Evolutionary conservation across 2,888 invertebrate species (phyloP).

Genomic region (Lobophora halterata): DNA sequence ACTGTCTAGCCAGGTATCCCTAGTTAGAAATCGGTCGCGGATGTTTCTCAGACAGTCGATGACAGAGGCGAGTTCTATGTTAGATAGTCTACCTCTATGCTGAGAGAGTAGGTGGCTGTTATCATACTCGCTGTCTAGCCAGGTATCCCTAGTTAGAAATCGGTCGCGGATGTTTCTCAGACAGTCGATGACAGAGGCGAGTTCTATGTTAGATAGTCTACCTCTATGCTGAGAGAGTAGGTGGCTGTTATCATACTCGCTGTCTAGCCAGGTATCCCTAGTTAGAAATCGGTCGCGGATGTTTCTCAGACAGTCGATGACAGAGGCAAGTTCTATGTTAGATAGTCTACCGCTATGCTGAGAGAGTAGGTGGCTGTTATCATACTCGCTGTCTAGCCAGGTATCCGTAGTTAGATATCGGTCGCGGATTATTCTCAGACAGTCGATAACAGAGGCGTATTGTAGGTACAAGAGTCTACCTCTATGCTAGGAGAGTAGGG

Average conservation of each 20-base stretch:
- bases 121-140: constrained; percentile 79
- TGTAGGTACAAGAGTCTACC: constrained; percentile 79
- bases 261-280: constrained; percentile 83
- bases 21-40: constrained; percentile 80
- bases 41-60: constrained; percentile 81
- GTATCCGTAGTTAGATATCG: constrained; percentile 82
- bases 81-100: constrained; percentile 81
- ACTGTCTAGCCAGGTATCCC: constrained; percentile 83
- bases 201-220: constrained; percentile 69
- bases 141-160: constrained; percentile 83
- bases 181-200: constrained; percentile 73
- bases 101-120: constrained; percentile 75
- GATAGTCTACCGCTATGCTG: constrained; percentile 82
- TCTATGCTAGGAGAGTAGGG: constrained; percentile 80
- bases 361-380: constrained; percentile 70
- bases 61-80: constrained; percentile 55
- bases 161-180: constrained; percentile 72
- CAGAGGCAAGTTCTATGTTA: constrained; percentile 56
- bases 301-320: constrained; percentile 78
- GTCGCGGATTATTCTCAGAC: constrained; percentile 75
- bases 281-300: constrained; percentile 80
- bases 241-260: constrained; percentile 76
- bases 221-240: constrained; percentile 80
- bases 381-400: constrained; percentile 81
- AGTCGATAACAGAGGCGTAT: constrained; percentile 68